phyloP scores from a whole-genome alignment of 2,113 vertebrate genomes.

The Acrocephalus arundinaceus region DNA sequence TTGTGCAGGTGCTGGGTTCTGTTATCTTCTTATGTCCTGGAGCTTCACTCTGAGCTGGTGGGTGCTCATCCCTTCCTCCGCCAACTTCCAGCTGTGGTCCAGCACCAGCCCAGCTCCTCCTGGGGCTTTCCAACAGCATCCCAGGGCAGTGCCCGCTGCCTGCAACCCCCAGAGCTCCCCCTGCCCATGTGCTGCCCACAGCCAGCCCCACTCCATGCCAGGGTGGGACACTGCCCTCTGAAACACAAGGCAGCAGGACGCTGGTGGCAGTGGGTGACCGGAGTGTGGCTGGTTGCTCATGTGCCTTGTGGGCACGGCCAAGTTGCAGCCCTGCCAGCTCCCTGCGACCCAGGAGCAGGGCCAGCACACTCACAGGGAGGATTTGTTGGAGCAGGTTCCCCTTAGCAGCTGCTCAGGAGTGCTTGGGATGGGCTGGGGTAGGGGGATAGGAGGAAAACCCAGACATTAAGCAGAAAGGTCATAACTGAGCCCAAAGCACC shows the following conservation, averaged over 20 bases:
- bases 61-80: not conserved
- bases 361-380: not conserved
- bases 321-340: not conserved
- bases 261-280: not conserved
- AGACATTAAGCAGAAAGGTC: not conserved
- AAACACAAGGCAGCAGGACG: not conserved
- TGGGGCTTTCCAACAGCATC: not conserved
- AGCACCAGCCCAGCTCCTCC: not conserved
- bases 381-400: not conserved
- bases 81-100: not conserved
- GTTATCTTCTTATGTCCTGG: not conserved
- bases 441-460: not conserved
- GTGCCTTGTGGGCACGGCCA: not conserved
- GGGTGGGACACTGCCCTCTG: not conserved
- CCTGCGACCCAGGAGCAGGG: accelerated
- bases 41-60: not conserved
- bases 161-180: not conserved
- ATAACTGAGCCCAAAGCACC: not conserved
- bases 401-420: not conserved
- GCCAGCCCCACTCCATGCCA: accelerated
- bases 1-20: not conserved
- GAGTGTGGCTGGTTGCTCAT: not conserved
- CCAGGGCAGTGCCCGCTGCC: not conserved
- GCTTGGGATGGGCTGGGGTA: not conserved
- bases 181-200: not conserved